A percentile compares a stretch with the other conserved stretches of the same genome.
Conservation (phyloP, 2,113 vertebrate genomes). For the Gobiocypris rarus region DNA sequence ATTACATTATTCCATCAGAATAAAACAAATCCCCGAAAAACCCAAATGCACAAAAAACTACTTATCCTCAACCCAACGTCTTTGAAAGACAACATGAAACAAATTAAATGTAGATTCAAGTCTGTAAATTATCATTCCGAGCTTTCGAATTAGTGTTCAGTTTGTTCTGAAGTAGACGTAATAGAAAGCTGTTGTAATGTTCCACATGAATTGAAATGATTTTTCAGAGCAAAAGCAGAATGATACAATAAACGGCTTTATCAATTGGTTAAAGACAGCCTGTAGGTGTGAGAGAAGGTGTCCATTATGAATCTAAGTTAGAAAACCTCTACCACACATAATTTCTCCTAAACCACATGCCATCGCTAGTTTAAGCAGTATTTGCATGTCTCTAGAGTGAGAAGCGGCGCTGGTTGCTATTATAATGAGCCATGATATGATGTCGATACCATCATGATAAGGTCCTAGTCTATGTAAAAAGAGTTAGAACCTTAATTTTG, state of each 20-base stretch:
- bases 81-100: conserved; percentile 59
- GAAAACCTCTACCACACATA: conserved; percentile 22
- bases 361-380: conserved; percentile 25
- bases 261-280: conserved; percentile 47
- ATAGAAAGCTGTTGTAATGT: conserved; percentile 47
- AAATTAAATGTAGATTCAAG: conserved; percentile 68
- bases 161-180: conserved; percentile 60
- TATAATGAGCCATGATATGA: conserved; percentile 64
- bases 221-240: conserved; percentile 41
- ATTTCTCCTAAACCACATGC: conserved; percentile 27
- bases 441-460: conserved; percentile 70
- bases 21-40: not conserved
- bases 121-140: conserved; percentile 68
- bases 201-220: conserved; percentile 42
- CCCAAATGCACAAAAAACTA: conserved; percentile 2
- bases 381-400: not conserved
- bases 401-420: conserved; percentile 46
- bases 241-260: conserved; percentile 32
- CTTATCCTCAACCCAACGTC: conserved; percentile 20
- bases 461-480: conserved; percentile 75
- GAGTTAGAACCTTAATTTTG: conserved; percentile 57
- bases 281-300: conserved; percentile 48
- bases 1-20: conserved; percentile 20
- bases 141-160: conserved; percentile 59
- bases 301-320: conserved; percentile 10